Evolutionary conservation across 2,113 vertebrate species (phyloP).

Genomic region (Mohoua ochrocephala): DNA sequence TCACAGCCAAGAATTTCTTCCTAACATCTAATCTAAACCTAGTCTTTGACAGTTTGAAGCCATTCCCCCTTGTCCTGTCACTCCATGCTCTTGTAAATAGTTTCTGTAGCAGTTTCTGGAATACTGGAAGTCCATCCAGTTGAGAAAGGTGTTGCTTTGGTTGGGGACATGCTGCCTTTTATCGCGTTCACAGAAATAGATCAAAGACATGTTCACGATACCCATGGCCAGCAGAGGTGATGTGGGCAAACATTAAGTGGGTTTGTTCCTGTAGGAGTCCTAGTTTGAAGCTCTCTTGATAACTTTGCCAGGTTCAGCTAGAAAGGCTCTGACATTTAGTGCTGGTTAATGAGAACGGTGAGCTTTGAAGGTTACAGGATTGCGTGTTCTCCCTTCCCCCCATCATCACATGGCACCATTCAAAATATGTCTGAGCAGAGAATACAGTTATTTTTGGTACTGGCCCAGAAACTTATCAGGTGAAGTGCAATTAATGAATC

Average conservation of each 20-base stretch:
- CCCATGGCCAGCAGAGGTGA: background rate
- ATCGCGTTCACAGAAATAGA: background rate
- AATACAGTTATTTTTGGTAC: slow-evolving; percentile 50
- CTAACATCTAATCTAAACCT: background rate
- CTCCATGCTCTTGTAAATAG: background rate
- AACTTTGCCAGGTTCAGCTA: background rate
- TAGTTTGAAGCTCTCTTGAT: background rate
- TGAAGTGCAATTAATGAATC: slow-evolving; percentile 60
- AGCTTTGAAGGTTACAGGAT: slow-evolving; percentile 3
- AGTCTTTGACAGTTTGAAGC: background rate
- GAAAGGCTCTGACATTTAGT: background rate
- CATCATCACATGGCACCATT: slow-evolving; percentile 23
- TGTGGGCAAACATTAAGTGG: background rate
- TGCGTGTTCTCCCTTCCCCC: slow-evolving; percentile 15
- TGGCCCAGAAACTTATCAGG: slow-evolving; percentile 53
- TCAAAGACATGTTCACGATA: background rate
- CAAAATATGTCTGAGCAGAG: slow-evolving; percentile 32
- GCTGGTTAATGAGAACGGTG: background rate
- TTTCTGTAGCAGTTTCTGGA: background rate
- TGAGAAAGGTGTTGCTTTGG: background rate
- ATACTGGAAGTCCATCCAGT: background rate
- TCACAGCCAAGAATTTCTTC: background rate
- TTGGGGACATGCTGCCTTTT: background rate
- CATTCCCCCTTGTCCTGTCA: background rate
- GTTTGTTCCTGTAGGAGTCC: background rate